Evolutionary conservation across 2,888 invertebrate species (phyloP).

Genomic region (Strigamia maritima): DNA sequence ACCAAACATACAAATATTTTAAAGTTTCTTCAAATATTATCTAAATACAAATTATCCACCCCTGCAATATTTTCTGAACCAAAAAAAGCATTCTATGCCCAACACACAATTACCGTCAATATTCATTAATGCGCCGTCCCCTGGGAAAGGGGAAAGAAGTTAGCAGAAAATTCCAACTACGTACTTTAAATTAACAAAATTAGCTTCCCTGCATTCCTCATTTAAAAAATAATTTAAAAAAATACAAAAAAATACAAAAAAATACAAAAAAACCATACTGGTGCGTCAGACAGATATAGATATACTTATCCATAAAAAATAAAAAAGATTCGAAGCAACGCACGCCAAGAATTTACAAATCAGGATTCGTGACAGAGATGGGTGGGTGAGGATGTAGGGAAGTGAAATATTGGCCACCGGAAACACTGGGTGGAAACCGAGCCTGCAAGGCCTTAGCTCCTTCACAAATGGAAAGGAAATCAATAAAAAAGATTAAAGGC

Average conservation of each 20-base stretch:
- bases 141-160: no score
- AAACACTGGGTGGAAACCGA: constrained; percentile 20
- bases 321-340: not conserved
- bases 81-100: no score
- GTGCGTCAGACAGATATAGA: not conserved
- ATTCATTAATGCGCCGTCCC: no score
- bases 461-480: constrained; percentile 28
- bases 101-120: no score
- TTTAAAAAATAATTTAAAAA: not conserved
- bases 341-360: constrained; percentile 8
- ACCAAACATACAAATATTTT: no score
- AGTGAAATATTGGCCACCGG: constrained; percentile 26
- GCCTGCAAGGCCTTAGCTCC: constrained; percentile 17
- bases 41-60: no score
- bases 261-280: not conserved
- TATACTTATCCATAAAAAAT: not conserved
- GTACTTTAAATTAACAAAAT: no score
- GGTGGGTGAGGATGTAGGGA: not conserved
- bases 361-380: not conserved
- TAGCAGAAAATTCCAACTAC: no score
- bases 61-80: no score
- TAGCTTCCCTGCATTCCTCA: no score
- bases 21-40: no score
- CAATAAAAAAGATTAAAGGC: constrained; percentile 22
- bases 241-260: not conserved